Conservation (phyloP, 30 jellyfish, hydroid and myxozoan species). For the Catostylus mosaicus region DNA sequence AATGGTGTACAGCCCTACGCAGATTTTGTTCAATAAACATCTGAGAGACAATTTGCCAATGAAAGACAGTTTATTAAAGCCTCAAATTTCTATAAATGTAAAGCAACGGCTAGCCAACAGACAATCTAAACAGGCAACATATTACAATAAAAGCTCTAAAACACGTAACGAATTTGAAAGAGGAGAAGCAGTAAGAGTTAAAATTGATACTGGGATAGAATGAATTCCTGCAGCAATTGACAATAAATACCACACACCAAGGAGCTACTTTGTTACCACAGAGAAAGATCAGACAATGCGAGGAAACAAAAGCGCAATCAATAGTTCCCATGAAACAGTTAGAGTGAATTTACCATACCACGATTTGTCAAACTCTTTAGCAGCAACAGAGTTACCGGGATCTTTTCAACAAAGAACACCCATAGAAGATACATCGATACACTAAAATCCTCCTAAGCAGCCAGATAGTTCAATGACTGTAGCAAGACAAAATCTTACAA, state of each 20-base stretch:
- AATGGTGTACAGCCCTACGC: constrained; percentile 35
- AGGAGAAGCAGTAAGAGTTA: constrained; percentile 7
- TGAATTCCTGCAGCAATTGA: constrained; percentile 3
- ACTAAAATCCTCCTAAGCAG: no score
- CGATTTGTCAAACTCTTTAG: neutral
- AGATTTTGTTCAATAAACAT: constrained; percentile 16
- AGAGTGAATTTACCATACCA: neutral
- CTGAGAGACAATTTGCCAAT: constrained; percentile 28
- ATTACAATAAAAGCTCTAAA: neutral
- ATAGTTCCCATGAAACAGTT: constrained; percentile 5
- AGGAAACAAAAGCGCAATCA: constrained; percentile 3
- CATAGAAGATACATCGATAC: no score
- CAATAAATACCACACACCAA: neutral
- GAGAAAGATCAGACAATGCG: constrained; percentile 5
- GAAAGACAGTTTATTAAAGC: neutral
- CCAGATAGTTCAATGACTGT: no score
- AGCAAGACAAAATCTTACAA: no score
- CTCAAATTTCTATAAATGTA: constrained; percentile 1
- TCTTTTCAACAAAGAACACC: neutral
- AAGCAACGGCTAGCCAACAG: neutral
- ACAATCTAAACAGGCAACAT: constrained; percentile 27
- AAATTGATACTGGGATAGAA: neutral
- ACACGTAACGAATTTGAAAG: constrained; percentile 3
- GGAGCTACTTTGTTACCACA: constrained; percentile 14
- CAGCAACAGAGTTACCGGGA: neutral